These are phyloP conservation scores for Marcusenius ussheri DNA, from an alignment of 2,113 vertebrate genomes.

Conservation along the genomic window DNA sequence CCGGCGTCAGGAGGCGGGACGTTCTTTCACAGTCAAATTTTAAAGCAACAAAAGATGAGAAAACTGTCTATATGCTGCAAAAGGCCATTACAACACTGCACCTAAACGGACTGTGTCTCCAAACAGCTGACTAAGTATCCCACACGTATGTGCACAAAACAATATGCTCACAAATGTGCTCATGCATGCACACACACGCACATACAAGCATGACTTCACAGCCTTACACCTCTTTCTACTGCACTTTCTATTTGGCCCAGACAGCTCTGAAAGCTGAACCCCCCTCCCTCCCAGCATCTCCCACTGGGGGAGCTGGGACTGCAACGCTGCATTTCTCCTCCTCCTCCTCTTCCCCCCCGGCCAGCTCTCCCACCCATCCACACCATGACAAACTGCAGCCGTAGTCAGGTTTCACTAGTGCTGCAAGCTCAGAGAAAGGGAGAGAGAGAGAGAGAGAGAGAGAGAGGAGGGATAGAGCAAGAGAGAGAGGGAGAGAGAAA, in stretches of 20 bases:
- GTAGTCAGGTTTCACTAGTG: slow-evolving; percentile 30
- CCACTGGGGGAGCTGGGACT: slow-evolving; percentile 30
- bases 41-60: background rate
- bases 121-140: background rate
- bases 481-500: slow-evolving; percentile 36
- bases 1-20: background rate
- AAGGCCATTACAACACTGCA: background rate
- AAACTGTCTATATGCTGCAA: background rate
- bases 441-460: slow-evolving; percentile 24
- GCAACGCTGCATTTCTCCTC: slow-evolving; percentile 20
- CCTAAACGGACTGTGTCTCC: background rate
- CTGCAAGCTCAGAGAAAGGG: slow-evolving; percentile 12
- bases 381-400: slow-evolving; percentile 41
- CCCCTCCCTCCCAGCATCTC: background rate
- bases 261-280: background rate
- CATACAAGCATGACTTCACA: slow-evolving; percentile 5
- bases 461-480: slow-evolving; percentile 30
- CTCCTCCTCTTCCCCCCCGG: background rate
- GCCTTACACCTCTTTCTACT: background rate
- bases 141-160: background rate
- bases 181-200: slow-evolving; percentile 8
- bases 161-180: background rate
- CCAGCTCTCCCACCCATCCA: background rate
- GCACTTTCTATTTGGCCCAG: background rate
- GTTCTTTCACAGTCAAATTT: background rate